A percentile compares a stretch with the other conserved stretches of the same genome.
phyloP scores from a whole-genome alignment of 2,113 vertebrate species.

The Herpetotheres cachinnans region DNA sequence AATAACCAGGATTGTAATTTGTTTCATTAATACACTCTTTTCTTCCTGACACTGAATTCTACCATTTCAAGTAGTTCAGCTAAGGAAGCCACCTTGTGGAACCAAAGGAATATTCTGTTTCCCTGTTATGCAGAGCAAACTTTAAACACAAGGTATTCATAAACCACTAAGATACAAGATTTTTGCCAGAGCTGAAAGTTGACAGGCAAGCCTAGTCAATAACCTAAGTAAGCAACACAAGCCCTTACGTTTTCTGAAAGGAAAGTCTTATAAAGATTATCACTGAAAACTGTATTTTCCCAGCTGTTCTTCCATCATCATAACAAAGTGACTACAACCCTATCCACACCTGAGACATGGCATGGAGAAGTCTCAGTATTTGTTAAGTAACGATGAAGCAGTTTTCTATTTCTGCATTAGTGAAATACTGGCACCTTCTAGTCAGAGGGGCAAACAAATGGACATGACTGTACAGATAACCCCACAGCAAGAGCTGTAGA shows the following conservation, averaged over 20 bases:
- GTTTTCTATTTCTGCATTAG: neutral
- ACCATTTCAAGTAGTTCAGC: neutral
- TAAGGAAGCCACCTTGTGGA: neutral
- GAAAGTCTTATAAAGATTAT: neutral
- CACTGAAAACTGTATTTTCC: neutral
- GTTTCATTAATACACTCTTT: neutral
- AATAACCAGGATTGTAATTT: neutral
- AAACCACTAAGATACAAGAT: neutral
- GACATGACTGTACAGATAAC: neutral
- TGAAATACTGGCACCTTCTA: neutral
- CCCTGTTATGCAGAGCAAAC: neutral
- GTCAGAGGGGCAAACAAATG: neutral
- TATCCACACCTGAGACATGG: neutral
- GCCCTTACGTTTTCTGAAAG: neutral
- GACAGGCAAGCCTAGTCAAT: neutral
- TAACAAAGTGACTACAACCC: neutral
- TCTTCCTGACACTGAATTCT: neutral
- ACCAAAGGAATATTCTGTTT: neutral
- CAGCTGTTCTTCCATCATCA: neutral
- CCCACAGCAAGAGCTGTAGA: neutral
- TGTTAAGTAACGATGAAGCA: neutral
- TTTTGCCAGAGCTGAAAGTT: neutral
- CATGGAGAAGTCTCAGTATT: neutral
- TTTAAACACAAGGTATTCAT: neutral
- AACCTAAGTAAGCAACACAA: neutral